Percentiles rank a stretch among this genome's conserved stretches.
Conservation (phyloP, 2,888 invertebrate genomes). For the Hyalella azteca region DNA sequence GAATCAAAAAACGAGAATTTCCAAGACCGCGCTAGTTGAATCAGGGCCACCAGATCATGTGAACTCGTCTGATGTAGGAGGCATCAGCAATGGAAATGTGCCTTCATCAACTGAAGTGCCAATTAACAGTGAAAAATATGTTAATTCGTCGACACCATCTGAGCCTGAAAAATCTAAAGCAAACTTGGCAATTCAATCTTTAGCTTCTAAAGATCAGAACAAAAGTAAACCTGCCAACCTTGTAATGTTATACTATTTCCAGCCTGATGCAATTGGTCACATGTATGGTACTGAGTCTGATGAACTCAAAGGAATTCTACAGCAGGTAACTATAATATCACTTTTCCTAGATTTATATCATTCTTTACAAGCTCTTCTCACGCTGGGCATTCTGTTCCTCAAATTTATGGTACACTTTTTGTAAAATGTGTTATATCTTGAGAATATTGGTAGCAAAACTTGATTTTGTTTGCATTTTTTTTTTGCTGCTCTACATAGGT, state of each 20-base stretch:
- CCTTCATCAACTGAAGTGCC: background rate
- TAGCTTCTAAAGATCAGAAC: background rate
- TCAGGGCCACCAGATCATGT: background rate
- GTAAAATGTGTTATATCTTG: too few species aligned
- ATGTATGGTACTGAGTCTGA: slow-evolving; percentile 59
- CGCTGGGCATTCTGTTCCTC: too few species aligned
- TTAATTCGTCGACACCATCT: background rate
- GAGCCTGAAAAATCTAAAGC: background rate
- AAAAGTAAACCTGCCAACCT: slow-evolving; percentile 53
- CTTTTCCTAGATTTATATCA: too few species aligned
- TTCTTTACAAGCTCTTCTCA: too few species aligned
- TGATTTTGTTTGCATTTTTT: too few species aligned
- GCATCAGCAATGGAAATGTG: background rate
- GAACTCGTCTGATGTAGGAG: background rate
- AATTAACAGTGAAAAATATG: background rate
- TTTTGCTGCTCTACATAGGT: too few species aligned
- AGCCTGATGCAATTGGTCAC: slow-evolving; percentile 56
- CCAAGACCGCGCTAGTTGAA: too few species aligned
- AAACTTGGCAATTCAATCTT: background rate
- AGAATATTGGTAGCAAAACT: too few species aligned
- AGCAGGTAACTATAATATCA: too few species aligned
- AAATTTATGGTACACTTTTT: too few species aligned
- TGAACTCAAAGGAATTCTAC: too few species aligned
- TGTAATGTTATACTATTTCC: slow-evolving; percentile 52
- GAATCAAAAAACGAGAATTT: too few species aligned